Percentiles rank a stretch among this genome's conserved stretches.
Conservation (phyloP, 2,888 invertebrate species). For the Drosophila buzzatii region DNA sequence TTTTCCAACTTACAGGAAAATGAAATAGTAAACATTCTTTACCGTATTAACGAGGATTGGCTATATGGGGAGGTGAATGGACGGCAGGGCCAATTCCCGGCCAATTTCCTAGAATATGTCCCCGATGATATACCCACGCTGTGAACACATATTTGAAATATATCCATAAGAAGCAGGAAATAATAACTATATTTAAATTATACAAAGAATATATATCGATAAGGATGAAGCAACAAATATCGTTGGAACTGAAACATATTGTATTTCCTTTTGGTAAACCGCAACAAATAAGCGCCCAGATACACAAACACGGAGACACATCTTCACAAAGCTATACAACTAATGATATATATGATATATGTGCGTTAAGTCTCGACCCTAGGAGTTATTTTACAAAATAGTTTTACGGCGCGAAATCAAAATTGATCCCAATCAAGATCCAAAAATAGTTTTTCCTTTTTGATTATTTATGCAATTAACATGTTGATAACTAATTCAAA, state of each 20-base stretch:
- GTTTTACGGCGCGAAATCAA: conserved; percentile 24
- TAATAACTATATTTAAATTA: conserved; percentile 39
- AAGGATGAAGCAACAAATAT: conserved; percentile 41
- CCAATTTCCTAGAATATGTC: conserved; percentile 90
- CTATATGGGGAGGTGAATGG: conserved; percentile 90
- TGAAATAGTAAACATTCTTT: conserved; percentile 88
- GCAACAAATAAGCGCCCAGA: not conserved
- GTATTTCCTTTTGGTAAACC: conserved; percentile 41
- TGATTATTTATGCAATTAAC: conserved; percentile 35
- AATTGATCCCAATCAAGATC: conserved; percentile 12
- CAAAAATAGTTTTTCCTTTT: conserved; percentile 20
- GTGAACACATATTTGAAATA: conserved; percentile 26
- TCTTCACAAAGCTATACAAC: conserved; percentile 5
- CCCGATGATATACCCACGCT: conserved; percentile 85
- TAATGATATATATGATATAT: conserved; percentile 24
- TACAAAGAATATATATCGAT: conserved; percentile 46
- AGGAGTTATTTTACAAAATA: conserved; percentile 42
- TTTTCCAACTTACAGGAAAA: conserved; percentile 86
- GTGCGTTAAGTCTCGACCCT: conserved; percentile 22
- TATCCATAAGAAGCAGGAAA: conserved; percentile 29
- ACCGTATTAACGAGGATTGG: conserved; percentile 92
- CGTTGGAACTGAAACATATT: conserved; percentile 68
- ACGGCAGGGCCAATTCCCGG: conserved; percentile 91
- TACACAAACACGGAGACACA: conserved; percentile 12
- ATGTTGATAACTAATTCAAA: conserved; percentile 26